A percentile compares a stretch with the other conserved stretches of the same genome.
Evolutionary conservation across 2,113 vertebrate species (phyloP).

Genomic region (Dipodomys stephensi): DNA sequence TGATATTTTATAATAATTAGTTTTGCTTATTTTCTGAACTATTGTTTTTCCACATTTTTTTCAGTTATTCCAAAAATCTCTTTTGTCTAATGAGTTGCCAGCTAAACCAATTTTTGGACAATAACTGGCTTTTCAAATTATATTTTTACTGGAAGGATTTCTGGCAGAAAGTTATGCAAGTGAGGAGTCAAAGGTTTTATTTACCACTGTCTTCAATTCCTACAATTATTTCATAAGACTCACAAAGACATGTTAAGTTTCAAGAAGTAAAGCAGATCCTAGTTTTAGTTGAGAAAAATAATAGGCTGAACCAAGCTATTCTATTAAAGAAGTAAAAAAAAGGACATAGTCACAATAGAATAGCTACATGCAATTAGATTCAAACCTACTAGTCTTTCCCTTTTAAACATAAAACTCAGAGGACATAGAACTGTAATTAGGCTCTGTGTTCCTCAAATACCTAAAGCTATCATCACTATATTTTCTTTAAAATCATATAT

Average conservation of each 20-base stretch:
- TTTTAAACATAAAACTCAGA: not conserved
- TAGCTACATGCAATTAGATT: not conserved
- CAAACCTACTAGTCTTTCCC: not conserved
- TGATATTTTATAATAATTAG: slow-evolving; percentile 9
- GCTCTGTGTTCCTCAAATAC: not conserved
- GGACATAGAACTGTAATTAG: not conserved
- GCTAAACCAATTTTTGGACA: slow-evolving; percentile 1
- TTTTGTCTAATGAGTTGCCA: slow-evolving; percentile 17
- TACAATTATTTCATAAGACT: not conserved
- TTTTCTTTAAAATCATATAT: not conserved
- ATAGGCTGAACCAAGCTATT: slow-evolving; percentile 24
- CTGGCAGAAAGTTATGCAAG: not conserved
- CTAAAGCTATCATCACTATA: not conserved
- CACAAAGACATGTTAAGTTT: not conserved
- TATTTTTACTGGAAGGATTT: slow-evolving; percentile 11
- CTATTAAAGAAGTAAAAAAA: not conserved
- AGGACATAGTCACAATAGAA: not conserved
- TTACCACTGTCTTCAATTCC: not conserved
- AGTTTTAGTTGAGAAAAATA: slow-evolving; percentile 13
- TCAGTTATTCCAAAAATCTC: not conserved
- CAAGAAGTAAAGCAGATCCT: not conserved
- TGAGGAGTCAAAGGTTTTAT: not conserved
- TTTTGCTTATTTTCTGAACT: slow-evolving; percentile 39
- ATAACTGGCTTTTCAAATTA: slow-evolving; percentile 25
- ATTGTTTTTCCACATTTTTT: not conserved